phyloP scores from a whole-genome alignment of 2,888 invertebrate genomes.

The Clostera curtula region DNA sequence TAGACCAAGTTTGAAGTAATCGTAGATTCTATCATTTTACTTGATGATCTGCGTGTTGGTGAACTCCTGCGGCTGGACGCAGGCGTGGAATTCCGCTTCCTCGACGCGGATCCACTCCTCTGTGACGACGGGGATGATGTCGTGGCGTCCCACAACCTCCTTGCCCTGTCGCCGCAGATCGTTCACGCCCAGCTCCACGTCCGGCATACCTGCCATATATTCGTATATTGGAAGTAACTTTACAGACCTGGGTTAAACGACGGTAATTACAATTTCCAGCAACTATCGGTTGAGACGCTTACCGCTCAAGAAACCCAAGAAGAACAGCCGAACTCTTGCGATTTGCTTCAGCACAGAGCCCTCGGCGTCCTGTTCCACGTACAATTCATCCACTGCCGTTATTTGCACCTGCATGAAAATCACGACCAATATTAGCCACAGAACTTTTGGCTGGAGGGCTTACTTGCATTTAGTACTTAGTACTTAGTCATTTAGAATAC shows the following conservation, averaged over 20 bases:
- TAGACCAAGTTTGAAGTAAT: no score
- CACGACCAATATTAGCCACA: neutral
- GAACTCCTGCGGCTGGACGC: conserved; percentile 94
- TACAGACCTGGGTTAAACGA: no score
- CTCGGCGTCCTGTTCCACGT: conserved; percentile 90
- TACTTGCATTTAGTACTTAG: no score
- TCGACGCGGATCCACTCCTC: conserved; percentile 99
- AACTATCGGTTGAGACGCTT: conserved; percentile 13
- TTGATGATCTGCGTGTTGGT: conserved; percentile 88
- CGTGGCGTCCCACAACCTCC: conserved; percentile 98
- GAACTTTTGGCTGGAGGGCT: no score
- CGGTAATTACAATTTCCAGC: no score
- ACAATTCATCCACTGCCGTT: conserved; percentile 93
- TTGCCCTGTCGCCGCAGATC: conserved; percentile 98
- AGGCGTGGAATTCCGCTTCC: conserved; percentile 94
- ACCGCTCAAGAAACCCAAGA: conserved; percentile 96
- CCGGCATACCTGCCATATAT: conserved; percentile 86
- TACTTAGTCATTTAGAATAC: no score
- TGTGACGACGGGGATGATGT: conserved; percentile 98
- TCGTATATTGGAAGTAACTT: neutral
- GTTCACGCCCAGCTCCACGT: conserved; percentile 97
- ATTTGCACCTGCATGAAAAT: conserved; percentile 82
- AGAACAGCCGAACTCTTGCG: conserved; percentile 95
- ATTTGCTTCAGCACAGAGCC: conserved; percentile 92
- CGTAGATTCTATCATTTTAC: no score